phyloP scores from a whole-genome alignment of 2,888 invertebrate genomes.

The Scotopteryx bipunctaria region DNA sequence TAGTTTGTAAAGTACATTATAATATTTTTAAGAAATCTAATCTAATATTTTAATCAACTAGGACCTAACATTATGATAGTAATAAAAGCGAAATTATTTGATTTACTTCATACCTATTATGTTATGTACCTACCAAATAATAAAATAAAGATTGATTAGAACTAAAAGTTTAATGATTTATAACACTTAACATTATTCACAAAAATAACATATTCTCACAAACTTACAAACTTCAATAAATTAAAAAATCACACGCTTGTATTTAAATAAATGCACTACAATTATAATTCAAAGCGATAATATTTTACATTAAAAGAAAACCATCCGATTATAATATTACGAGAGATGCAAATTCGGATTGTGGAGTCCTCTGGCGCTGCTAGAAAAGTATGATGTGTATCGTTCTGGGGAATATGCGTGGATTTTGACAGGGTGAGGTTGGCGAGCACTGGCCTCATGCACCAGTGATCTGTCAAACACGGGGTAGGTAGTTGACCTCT shows the following conservation, averaged over 20 bases:
- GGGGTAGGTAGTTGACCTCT: constrained; percentile 65
- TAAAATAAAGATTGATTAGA: neutral
- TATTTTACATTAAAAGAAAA: constrained; percentile 11
- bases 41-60: too few species aligned
- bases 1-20: too few species aligned
- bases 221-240: constrained; percentile 16
- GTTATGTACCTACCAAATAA: too few species aligned
- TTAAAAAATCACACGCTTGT: constrained; percentile 25
- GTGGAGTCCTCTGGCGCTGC: constrained; percentile 48
- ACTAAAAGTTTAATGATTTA: constrained; percentile 2
- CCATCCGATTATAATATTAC: constrained; percentile 24
- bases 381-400: constrained; percentile 73
- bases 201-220: constrained; percentile 26
- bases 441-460: constrained; percentile 48
- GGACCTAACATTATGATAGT: too few species aligned
- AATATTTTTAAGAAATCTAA: too few species aligned
- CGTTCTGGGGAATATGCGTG: constrained; percentile 68
- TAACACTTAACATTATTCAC: constrained; percentile 16
- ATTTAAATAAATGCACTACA: constrained; percentile 7
- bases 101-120: too few species aligned
- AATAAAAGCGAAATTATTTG: too few species aligned
- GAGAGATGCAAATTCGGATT: constrained; percentile 46
- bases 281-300: constrained; percentile 6
- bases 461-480: constrained; percentile 54
- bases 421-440: constrained; percentile 59